Evolutionary conservation across 2,888 invertebrate genomes (phyloP).

Genomic region (Hydriomena furcata): DNA sequence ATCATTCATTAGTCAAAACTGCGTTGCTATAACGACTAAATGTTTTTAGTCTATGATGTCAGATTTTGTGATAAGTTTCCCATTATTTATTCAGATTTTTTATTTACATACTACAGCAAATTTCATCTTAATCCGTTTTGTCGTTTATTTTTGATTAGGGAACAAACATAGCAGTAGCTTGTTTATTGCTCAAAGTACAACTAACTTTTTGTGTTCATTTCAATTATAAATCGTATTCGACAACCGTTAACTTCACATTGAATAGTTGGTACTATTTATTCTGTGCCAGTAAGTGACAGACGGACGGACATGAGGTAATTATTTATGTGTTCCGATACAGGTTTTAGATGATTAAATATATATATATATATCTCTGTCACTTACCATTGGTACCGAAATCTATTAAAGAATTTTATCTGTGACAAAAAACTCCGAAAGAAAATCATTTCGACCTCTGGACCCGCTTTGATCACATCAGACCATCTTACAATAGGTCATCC

Average conservation of each 20-base stretch:
- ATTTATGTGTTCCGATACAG: conserved; percentile 28
- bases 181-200: background rate
- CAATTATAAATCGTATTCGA: conserved; percentile 9
- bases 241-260: conserved; percentile 11
- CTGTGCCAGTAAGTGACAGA: conserved; percentile 30
- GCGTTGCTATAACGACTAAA: no score
- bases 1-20: no score
- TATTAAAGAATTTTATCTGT: background rate
- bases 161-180: background rate
- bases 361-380: no score
- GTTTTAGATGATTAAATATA: conserved; percentile 4
- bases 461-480: conserved; percentile 2
- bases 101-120: no score
- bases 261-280: background rate
- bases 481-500: conserved; percentile 10
- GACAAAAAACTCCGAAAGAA: no score
- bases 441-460: background rate
- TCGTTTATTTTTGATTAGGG: no score
- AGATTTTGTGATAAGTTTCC: no score
- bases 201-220: conserved; percentile 5
- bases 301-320: conserved; percentile 30
- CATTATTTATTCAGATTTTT: no score
- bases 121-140: no score
- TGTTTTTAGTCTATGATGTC: no score
- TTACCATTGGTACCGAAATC: no score